Evolutionary conservation across 2,113 vertebrate genomes (phyloP), one percentile per base, ranked within the genome.

Genomic region (Gavialis gangeticus): DNA sequence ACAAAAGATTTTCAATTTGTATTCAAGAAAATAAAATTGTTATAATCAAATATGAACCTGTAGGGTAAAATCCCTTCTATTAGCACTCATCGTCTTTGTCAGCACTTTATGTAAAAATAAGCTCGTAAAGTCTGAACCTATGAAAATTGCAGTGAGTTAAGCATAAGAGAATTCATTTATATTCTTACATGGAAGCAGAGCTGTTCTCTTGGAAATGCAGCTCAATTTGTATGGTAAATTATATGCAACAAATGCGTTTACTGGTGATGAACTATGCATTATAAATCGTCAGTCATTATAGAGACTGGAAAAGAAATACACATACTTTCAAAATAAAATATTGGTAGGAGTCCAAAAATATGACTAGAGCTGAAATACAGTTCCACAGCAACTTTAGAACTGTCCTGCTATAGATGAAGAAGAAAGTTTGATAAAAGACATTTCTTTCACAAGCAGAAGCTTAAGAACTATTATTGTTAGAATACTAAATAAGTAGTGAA

Each of bases 11-110:
- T 81, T 79, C 27, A 90, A 64, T 69, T 37, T 85, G 66, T 63
- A 76, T 85, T 96, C 75, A 77, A 78, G 88, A 75, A 94, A 91
- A 25, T 77, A 87, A 67, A 91, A 67, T n/a, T 90, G 10, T 85
- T 69, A 30, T 60, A 88, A 90, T 24, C 58, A 79, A 89, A 93
- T 84, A 25, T 58, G 86, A 87, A 80, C 73, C 12, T 93, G 11
- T 14, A 87, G 5, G 81, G 84, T 67, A 93, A 84, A 93, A 97
- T 93, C 11, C 56, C 79, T 85, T 88, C 85, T 79, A 84, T 73
- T 79, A 73, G 18, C n/a, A 85, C 55, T 82, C 58, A 59, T 93
- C 75, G 0, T 1, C 77, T 84, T 82, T 88, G 76, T 73, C 84
- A 95, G n/a, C 8, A 88, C 81, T 82, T 90, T 89, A 46, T 62